Conservation (phyloP, 2,797 vertebrate genomes). For the Eulemur coronatus region DNA sequence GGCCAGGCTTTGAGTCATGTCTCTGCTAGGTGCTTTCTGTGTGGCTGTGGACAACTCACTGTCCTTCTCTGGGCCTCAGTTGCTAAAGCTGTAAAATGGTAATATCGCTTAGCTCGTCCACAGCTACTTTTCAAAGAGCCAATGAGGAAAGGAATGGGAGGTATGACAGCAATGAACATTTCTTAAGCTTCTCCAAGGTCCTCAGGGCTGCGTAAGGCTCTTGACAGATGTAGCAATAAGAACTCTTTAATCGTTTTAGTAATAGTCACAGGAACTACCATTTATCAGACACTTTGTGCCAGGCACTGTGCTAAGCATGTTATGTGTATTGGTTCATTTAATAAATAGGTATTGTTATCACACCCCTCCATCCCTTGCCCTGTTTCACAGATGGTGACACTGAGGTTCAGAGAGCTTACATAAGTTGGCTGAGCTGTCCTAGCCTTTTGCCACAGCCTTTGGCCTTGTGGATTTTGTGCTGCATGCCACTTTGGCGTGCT, state of each 20-base stretch:
- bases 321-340: neutral
- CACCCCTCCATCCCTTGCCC: accelerated
- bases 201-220: neutral
- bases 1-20: neutral
- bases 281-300: neutral
- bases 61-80: neutral
- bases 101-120: accelerated
- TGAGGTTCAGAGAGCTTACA: neutral
- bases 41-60: neutral
- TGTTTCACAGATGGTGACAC: neutral
- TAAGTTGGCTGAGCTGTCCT: neutral
- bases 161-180: neutral
- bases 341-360: neutral
- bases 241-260: neutral
- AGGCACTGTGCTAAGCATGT: neutral
- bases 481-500: accelerated
- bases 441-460: accelerated
- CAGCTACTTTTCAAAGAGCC: neutral
- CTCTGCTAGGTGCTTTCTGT: neutral
- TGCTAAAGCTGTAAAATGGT: neutral
- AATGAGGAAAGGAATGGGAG: neutral
- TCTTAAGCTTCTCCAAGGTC: neutral
- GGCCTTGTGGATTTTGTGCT: neutral
- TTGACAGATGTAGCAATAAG: neutral
- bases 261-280: neutral